Evolutionary conservation across 2,888 invertebrate genomes (phyloP).

Genomic region (Sphinx pinastri): DNA sequence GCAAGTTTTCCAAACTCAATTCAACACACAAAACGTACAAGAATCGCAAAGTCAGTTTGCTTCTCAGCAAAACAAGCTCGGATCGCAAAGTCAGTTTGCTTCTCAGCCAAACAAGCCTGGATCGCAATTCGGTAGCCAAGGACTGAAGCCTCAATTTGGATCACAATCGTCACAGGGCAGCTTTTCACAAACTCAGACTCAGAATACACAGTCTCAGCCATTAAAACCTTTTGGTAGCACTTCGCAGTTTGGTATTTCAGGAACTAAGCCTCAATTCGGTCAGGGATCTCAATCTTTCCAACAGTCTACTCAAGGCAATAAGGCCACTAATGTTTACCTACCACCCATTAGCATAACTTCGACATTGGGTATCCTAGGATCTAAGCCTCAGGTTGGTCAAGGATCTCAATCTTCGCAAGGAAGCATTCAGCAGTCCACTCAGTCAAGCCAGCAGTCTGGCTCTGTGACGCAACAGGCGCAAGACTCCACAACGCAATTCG

Average conservation of each 20-base stretch:
- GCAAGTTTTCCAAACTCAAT: slow-evolving; percentile 28
- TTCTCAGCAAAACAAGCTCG: slow-evolving; percentile 27
- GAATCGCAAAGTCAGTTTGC: slow-evolving; percentile 31
- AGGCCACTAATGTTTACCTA: not conserved
- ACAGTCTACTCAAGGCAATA: not conserved
- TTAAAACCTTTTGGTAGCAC: not conserved
- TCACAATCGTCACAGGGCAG: not conserved
- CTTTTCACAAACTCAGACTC: not conserved
- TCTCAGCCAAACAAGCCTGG: slow-evolving; percentile 28
- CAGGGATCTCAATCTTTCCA: slow-evolving; percentile 29
- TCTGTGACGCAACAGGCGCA: not conserved
- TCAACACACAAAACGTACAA: slow-evolving; percentile 22
- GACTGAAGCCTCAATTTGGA: slow-evolving; percentile 33
- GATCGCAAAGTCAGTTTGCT: slow-evolving; percentile 31
- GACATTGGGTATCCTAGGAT: not conserved
- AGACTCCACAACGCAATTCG: not conserved
- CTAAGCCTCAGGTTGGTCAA: not conserved
- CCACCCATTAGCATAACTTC: slow-evolving; percentile 7
- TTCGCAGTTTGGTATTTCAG: slow-evolving; percentile 1
- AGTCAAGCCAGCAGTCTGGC: not conserved
- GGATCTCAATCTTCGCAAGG: not conserved
- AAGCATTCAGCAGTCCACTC: not conserved
- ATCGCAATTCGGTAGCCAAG: slow-evolving; percentile 36
- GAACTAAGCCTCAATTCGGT: slow-evolving; percentile 25
- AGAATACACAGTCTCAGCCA: not conserved